Percentiles rank a stretch among this genome's conserved stretches.
These are phyloP conservation scores for Bolinopsis microptera DNA, from an alignment of 37 sponge, comb jelly and placozoan species.

Conservation along the genomic window DNA sequence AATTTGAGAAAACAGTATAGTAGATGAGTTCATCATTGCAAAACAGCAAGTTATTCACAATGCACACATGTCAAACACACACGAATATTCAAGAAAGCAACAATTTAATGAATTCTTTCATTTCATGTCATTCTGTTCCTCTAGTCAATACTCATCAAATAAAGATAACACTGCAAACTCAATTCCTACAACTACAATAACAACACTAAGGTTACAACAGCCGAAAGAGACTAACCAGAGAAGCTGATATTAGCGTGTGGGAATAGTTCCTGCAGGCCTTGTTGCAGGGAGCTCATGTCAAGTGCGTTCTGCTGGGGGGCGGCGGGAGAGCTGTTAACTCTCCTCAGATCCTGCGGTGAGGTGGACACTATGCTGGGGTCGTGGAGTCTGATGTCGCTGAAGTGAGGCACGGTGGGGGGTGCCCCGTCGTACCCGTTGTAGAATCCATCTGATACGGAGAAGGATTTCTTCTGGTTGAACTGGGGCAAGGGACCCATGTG, in stretches of 20 bases:
- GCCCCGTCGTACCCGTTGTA: slow-evolving; percentile 21
- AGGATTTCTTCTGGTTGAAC: slow-evolving; percentile 49
- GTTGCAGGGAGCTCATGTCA: slow-evolving; percentile 46
- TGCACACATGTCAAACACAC: too few species aligned
- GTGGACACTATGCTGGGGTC: slow-evolving; percentile 63
- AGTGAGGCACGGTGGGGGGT: neutral
- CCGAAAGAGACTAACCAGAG: slow-evolving; percentile 49
- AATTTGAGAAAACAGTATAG: too few species aligned
- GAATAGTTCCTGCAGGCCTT: slow-evolving; percentile 63
- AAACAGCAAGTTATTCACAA: too few species aligned
- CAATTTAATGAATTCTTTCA: too few species aligned
- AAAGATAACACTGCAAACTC: too few species aligned
- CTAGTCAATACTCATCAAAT: too few species aligned
- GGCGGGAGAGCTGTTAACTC: neutral
- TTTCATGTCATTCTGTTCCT: too few species aligned
- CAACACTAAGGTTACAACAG: too few species aligned
- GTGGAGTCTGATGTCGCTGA: slow-evolving; percentile 59
- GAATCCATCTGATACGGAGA: slow-evolving; percentile 14
- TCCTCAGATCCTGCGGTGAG: neutral
- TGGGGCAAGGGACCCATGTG: slow-evolving; percentile 44
- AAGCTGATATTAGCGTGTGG: slow-evolving; percentile 65
- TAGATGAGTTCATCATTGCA: too few species aligned
- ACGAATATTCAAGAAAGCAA: too few species aligned
- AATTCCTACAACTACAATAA: too few species aligned
- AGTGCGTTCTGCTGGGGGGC: neutral